Base-by-base conservation (phyloP, 2,113 vertebrate species). In the Nasalis larvatus region DNA sequence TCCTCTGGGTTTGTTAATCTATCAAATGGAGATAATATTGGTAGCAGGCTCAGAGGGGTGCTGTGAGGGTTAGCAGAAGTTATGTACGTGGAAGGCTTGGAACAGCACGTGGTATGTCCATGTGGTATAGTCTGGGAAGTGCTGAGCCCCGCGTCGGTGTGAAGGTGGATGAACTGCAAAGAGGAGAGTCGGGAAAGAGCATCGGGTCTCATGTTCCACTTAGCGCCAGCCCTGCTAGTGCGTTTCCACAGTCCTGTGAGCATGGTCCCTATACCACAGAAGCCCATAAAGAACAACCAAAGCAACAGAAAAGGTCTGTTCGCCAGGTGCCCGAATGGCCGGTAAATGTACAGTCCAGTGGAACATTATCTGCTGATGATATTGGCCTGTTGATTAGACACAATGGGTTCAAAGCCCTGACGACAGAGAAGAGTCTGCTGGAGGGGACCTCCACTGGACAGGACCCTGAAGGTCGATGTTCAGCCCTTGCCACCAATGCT, bases 141-240 rank as follows among this genome's bases (percentile, higher is more conserved):
- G 42, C 45, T 12, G 3, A 37, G 27, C 21, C 20, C 82, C 3
- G 8, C 0, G 4, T 45, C 10, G 1, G 7, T 6, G 25, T 71
- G 58, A 58, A 7, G 47, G 20, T 1, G 37, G 20, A 23, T 21
- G 81, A 16, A n/a, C 63, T 37, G 23, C 37, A 13, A 49, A n/a
- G 76, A 71, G 20, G 35, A 9, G 42, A 20, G 35, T 0, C 11
- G 17, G 56, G 20, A 42, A 60, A 30, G 10, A n/a, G 7, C 4
- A 2, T 4, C 63, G 4, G 6, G 37, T 30, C 35, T 68, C 71
- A 20, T 0, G 3, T 6, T 78, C 40, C 23, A 69, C 27, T 37
- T 14, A 25, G 81, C 7, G 45, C 35, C 71, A 69, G 20, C 30
- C 56, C 42, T 76, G 47, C 45, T 32, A 20, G 21, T 10, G 7